Base-by-base conservation (phyloP, 2,797 vertebrate species). In the Chelidonichthys spinosus region DNA sequence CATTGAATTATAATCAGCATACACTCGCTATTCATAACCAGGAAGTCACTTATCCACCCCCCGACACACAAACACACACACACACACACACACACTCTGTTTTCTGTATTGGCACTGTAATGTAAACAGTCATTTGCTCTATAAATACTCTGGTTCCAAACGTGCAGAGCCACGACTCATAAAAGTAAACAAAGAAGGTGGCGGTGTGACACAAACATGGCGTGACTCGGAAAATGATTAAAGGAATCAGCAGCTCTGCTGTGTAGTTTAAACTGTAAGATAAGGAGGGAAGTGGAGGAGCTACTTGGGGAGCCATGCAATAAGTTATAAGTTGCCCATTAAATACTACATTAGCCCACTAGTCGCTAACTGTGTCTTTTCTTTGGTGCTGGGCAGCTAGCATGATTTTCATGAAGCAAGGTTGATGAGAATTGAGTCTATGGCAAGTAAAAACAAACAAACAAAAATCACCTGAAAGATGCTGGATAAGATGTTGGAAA, bases 1-100 rank as follows among this genome's bases (percentile, higher is more conserved):
- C 62, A 81, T 88, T 85, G 78, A 83, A 87, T 72, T 69, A 49
- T 82, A 74, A 89, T 85, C 82, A 77, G 63, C 74, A 58, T 49
- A 69, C 71, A 43, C 84, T 81, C 13, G 58, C 63, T 82, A 65
- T 78, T 81, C 86, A 85, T 77, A 86, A 73, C 63, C 43, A 85
- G 78, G 78, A 88, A 87, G 80, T 76, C 25, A 37, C 64, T 54
- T 32, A 59, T 49, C 54, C 59, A 55, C 40, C 58, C 52, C 56
- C 10, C 42, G 11, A 52, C 63, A 55, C 52, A 59, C 25, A n/a
- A 17, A 49, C 36, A 39, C 44, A 49, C 13, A 33, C 9, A 40
- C 8, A 47, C 36, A 61, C 56, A 60, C 46, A 49, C 11, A 42
- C 32, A 59, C 52, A 49, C 46, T 46, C 73, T 69, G 69, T 72